Base-by-base conservation (phyloP, 2,797 vertebrate species). In the Chiropotes sagulatus region DNA sequence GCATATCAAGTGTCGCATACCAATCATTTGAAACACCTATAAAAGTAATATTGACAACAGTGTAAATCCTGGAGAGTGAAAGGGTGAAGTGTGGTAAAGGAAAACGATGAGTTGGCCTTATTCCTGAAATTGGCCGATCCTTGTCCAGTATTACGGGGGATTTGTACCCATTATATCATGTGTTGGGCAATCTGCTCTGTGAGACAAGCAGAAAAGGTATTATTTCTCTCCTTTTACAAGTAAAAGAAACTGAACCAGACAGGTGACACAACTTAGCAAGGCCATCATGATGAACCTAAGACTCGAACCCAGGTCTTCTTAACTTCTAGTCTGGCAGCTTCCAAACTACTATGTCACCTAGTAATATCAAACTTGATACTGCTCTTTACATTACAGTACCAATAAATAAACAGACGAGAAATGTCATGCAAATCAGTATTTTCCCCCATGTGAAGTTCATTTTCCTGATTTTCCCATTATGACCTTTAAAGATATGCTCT, bases 1-100 rank as follows among this genome's bases (percentile, higher is more conserved):
- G 99, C 98, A 99, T 99, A 98, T 99, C 99, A 98, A 99, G 98
- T 98, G 99, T 99, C 94, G 99, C 99, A 99, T 99, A 99, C 99
- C 99, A 99, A 98, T 99, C 99, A 96, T 98, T 99, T 94, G 99
- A 99, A 98, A 99, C 98, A 98, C 99, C 99, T 99, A 98, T 83
- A 98, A 98, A 97, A 98, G 97, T 79, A 97, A 93, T 82, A 93
- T 82, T 85, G 73, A 92, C 41, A 97, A 76, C 36, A 89, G 24
- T 96, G 2, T 92, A 93, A 97, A 90, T 96, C 73, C 80, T 79
- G 85, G 48, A 83, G 30, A 88, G 48, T 44, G 6, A 48, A 75
- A 76, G 41, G 73, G 8, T 90, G 36, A 90, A 95, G 61, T 73
- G 72, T 33, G 26, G 13, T 61, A 92, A 36, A 14, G 33, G 36